Evolutionary conservation across 2,888 invertebrate species (phyloP).

Genomic region (Allophyes oxyacanthae): DNA sequence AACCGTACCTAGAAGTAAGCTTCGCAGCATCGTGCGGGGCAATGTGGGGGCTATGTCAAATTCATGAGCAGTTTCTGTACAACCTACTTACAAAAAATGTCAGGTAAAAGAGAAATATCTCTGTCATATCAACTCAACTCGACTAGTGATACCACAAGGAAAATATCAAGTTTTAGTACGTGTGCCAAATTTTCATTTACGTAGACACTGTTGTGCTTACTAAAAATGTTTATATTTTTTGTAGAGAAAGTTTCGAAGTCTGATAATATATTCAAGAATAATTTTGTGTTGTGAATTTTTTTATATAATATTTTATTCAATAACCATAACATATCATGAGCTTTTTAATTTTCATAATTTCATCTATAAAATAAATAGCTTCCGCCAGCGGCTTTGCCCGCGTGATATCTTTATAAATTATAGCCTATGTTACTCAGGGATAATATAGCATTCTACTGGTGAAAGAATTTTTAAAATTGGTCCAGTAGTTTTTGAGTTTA

Average conservation of each 20-base stretch:
- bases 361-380: too few relatives aligned
- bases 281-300: not conserved
- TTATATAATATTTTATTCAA: not conserved
- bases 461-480: too few relatives aligned
- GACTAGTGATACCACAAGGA: conserved; percentile 32
- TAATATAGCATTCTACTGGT: too few relatives aligned
- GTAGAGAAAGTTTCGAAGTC: not conserved
- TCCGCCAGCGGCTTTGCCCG: too few relatives aligned
- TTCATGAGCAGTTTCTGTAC: conserved; percentile 66
- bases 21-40: conserved; percentile 55
- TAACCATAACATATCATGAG: not conserved
- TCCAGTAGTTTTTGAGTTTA: too few relatives aligned
- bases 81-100: conserved; percentile 60
- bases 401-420: too few relatives aligned
- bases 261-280: not conserved
- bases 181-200: conserved; percentile 51
- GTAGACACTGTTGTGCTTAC: conserved; percentile 15
- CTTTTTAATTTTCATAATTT: too few relatives aligned
- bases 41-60: conserved; percentile 65
- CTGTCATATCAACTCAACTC: conserved; percentile 50
- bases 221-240: conserved; percentile 5
- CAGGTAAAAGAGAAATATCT: conserved; percentile 56
- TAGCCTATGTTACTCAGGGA: too few relatives aligned
- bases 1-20: conserved; percentile 61
- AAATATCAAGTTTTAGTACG: conserved; percentile 49